Evolutionary conservation across 1,140 invertebrate species (phyloP).

Genomic region (Nilaparvata lugens): DNA sequence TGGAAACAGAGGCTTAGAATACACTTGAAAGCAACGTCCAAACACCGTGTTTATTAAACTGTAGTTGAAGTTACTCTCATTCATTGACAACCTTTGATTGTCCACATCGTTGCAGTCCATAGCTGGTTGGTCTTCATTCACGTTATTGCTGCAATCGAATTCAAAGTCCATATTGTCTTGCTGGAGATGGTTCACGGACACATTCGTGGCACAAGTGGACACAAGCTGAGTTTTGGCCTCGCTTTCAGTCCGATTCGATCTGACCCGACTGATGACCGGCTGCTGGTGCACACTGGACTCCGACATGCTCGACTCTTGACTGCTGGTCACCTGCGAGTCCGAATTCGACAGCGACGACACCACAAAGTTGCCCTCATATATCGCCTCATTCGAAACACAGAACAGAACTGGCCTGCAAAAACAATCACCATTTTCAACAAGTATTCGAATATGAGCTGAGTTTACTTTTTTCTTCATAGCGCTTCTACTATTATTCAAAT

Average conservation of each 20-base stretch:
- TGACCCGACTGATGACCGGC: no score
- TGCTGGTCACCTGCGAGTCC: background rate
- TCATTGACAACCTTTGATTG: background rate
- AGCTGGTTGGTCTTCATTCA: background rate
- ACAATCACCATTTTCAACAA: no score
- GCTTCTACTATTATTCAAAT: no score
- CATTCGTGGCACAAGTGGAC: background rate
- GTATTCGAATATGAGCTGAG: no score
- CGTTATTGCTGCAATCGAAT: background rate
- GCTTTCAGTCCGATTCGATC: background rate
- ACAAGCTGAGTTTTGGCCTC: background rate
- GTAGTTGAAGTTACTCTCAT: background rate
- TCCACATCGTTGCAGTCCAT: background rate
- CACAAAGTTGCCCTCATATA: constrained; percentile 21
- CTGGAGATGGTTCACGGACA: background rate
- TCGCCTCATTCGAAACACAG: constrained; percentile 17
- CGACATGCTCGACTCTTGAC: background rate
- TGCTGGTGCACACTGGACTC: background rate
- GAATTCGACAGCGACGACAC: constrained; percentile 15
- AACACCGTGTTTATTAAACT: background rate
- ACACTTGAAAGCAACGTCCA: background rate
- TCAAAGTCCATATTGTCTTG: background rate
- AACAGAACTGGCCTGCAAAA: constrained; percentile 21
- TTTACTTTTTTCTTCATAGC: no score
- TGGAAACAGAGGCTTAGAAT: background rate